Percentiles rank a stretch among this genome's conserved stretches.
These are phyloP conservation scores for Allolobophora icterica DNA, from an alignment of 2,888 invertebrate genomes.

Conservation along the genomic window DNA sequence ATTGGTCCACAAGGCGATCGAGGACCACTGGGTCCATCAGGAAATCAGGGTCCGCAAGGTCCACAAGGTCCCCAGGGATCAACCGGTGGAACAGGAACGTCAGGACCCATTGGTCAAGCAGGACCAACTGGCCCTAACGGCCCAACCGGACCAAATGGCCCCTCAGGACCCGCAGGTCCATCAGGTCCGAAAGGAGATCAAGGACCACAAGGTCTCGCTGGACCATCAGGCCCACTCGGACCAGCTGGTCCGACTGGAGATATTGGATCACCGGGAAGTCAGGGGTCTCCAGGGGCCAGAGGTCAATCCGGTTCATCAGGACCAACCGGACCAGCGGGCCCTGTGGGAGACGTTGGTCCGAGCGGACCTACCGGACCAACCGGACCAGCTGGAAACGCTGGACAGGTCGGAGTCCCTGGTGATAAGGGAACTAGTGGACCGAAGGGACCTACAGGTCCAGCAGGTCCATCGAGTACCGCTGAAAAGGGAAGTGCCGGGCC, in stretches of 20 bases:
- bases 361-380: constrained; percentile 64
- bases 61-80: constrained; percentile 41
- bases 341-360: constrained; percentile 69
- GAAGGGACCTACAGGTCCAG: constrained; percentile 45
- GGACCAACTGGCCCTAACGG: constrained; percentile 42
- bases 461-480: constrained; percentile 41
- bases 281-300: constrained; percentile 37
- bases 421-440: constrained; percentile 38
- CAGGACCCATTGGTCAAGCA: constrained; percentile 59
- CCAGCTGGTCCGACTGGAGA: constrained; percentile 41
- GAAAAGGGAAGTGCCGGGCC: constrained; percentile 38
- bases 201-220: constrained; percentile 40
- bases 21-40: constrained; percentile 37
- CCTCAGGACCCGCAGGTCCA: constrained; percentile 30
- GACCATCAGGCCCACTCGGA: constrained; percentile 41
- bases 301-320: constrained; percentile 41
- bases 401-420: constrained; percentile 30
- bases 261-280: constrained; percentile 41
- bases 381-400: constrained; percentile 44
- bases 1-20: constrained; percentile 37
- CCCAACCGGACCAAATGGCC: constrained; percentile 39
- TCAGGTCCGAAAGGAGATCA: constrained; percentile 39
- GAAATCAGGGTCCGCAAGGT: constrained; percentile 34
- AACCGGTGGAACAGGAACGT: constrained; percentile 42
- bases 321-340: constrained; percentile 41